Conservation (phyloP, 2,113 vertebrate species). For the Melanotaenia duboulayi region DNA sequence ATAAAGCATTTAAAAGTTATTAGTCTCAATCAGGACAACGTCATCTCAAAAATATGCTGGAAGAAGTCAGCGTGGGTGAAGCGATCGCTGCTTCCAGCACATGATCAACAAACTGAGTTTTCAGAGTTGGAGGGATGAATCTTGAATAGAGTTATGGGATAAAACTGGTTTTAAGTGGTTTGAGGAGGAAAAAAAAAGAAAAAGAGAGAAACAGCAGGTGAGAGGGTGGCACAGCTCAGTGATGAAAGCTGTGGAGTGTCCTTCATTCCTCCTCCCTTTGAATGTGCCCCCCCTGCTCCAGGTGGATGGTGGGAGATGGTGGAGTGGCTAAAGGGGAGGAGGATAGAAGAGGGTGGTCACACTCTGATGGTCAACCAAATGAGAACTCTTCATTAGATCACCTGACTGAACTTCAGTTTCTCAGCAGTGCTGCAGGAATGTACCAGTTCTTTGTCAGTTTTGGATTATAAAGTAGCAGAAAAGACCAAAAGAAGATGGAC, state of each 20-base stretch:
- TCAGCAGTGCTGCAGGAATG: conserved; percentile 33
- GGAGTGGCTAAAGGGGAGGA: neutral
- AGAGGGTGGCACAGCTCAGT: neutral
- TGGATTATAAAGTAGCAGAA: neutral
- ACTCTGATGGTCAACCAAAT: conserved; percentile 28
- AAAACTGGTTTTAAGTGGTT: too few relatives aligned
- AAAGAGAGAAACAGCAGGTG: too few relatives aligned
- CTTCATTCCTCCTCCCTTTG: neutral
- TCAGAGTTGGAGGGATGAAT: too few relatives aligned
- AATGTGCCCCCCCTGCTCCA: conserved; percentile 10
- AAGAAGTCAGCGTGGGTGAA: too few relatives aligned
- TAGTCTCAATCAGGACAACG: too few relatives aligned
- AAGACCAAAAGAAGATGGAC: neutral
- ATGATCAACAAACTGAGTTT: too few relatives aligned
- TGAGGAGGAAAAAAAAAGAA: too few relatives aligned
- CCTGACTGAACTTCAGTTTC: conserved; percentile 25
- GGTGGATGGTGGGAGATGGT: conserved; percentile 10
- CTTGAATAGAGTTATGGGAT: too few relatives aligned
- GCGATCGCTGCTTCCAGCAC: neutral
- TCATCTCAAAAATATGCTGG: too few relatives aligned
- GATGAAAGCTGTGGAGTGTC: neutral
- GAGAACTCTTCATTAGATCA: conserved; percentile 16
- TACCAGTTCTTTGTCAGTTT: conserved; percentile 9
- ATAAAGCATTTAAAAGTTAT: too few relatives aligned
- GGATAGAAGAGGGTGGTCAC: conserved; percentile 25